phyloP scores from a whole-genome alignment of 2,888 invertebrate genomes.

The Leuctra nigra region DNA sequence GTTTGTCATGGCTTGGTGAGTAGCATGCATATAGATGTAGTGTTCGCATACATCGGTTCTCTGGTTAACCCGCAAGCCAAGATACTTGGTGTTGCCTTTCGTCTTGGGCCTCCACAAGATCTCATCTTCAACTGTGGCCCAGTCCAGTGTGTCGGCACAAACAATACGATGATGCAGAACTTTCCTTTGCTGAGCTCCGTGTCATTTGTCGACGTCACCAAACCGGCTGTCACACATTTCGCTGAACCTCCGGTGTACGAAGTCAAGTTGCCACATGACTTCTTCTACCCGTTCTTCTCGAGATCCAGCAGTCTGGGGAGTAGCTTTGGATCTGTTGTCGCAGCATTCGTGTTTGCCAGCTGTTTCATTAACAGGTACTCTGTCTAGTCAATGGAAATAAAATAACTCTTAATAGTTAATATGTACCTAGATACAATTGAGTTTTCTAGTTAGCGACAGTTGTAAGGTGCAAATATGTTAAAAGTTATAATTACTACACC shows the following conservation, averaged over 20 bases:
- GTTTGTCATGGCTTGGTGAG: conserved; percentile 39
- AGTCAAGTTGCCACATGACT: conserved; percentile 60
- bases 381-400: too few relatives aligned
- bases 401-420: too few relatives aligned
- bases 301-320: background rate
- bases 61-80: conserved; percentile 43
- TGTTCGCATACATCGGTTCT: conserved; percentile 45
- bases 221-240: conserved; percentile 42
- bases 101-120: conserved; percentile 26
- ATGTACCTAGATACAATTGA: too few relatives aligned
- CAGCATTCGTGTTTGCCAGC: too few relatives aligned
- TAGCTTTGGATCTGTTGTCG: too few relatives aligned
- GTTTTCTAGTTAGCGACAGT: too few relatives aligned
- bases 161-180: background rate
- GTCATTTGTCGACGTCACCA: conserved; percentile 45
- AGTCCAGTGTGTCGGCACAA: conserved; percentile 11
- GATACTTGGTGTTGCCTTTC: conserved; percentile 36
- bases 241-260: conserved; percentile 58
- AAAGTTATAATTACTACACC: too few relatives aligned
- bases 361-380: too few relatives aligned
- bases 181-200: conserved; percentile 40
- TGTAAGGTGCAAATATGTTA: too few relatives aligned
- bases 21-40: conserved; percentile 39
- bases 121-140: conserved; percentile 16
- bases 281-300: conserved; percentile 60